Evolutionary conservation across 1,140 invertebrate species (phyloP).

Genomic region (Aphidius ervi): DNA sequence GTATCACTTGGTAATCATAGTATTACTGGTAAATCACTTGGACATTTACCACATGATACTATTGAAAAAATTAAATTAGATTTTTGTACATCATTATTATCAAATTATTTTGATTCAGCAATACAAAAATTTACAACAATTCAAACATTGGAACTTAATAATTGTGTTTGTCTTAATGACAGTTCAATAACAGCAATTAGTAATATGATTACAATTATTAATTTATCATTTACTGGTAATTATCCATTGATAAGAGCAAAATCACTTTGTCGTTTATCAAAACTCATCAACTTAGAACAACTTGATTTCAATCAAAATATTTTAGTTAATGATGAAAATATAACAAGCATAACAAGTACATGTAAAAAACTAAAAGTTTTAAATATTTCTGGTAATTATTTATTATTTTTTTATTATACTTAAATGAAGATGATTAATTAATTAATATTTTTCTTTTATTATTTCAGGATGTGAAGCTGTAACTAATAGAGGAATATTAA

Average conservation of each 20-base stretch:
- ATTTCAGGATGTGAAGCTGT: constrained; percentile 27
- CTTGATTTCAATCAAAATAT: constrained; percentile 20
- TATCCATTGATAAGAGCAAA: constrained; percentile 24
- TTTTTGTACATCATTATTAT: constrained; percentile 28
- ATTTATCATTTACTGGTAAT: constrained; percentile 24
- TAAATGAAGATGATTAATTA: not conserved
- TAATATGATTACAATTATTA: constrained; percentile 22
- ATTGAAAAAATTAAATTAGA: constrained; percentile 36
- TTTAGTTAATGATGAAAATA: constrained; percentile 12
- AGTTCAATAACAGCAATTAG: constrained; percentile 27
- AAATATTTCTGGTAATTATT: not conserved
- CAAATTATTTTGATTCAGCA: constrained; percentile 29
- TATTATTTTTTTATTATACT: no score
- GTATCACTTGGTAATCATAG: constrained; percentile 30
- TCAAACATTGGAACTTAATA: constrained; percentile 26
- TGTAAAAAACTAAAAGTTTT: constrained; percentile 16
- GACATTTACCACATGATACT: constrained; percentile 31
- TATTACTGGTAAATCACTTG: constrained; percentile 39
- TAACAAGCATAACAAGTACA: constrained; percentile 11
- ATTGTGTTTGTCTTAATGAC: constrained; percentile 25
- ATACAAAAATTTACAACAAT: constrained; percentile 30
- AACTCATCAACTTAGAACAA: constrained; percentile 33
- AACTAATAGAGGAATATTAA: constrained; percentile 28
- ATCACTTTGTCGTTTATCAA: constrained; percentile 26
- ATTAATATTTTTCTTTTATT: no score